These are phyloP conservation scores for Balanococcus diminutus DNA, from an alignment of 2,888 invertebrate species.

Conservation along the genomic window DNA sequence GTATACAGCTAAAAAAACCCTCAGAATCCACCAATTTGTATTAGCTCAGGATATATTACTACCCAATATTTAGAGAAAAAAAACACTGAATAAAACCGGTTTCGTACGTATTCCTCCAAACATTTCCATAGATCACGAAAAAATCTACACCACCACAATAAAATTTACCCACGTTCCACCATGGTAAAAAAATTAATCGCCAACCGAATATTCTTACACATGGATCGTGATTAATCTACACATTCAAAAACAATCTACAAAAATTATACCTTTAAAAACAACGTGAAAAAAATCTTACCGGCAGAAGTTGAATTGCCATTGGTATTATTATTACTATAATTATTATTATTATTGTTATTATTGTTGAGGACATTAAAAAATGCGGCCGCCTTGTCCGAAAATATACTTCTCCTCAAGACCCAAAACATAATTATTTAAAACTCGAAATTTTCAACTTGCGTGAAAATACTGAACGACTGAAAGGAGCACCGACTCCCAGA, in stretches of 20 bases:
- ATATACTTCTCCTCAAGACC: slow-evolving; percentile 58
- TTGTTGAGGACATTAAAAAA: slow-evolving; percentile 59
- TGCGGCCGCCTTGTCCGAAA: slow-evolving; percentile 58
- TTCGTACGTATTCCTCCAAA: too few species aligned
- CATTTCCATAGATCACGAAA: too few species aligned
- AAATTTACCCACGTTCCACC: too few species aligned
- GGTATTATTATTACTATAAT: slow-evolving; percentile 50
- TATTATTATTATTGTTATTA: slow-evolving; percentile 57
- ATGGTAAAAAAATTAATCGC: too few species aligned
- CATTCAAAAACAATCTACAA: background rate
- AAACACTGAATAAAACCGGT: too few species aligned
- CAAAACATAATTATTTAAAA: slow-evolving; percentile 57
- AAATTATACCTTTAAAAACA: background rate
- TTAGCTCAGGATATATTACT: too few species aligned
- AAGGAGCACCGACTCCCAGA: slow-evolving; percentile 21
- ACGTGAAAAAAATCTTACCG: slow-evolving; percentile 25
- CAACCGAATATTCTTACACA: background rate
- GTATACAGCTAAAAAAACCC: too few species aligned
- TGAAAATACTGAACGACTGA: slow-evolving; percentile 20
- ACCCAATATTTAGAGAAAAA: too few species aligned
- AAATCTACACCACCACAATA: too few species aligned
- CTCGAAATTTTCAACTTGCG: slow-evolving; percentile 28
- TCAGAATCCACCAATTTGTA: too few species aligned
- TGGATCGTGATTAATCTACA: background rate
- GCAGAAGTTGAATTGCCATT: slow-evolving; percentile 51